A percentile compares a stretch with the other conserved stretches of the same genome.
Conservation (phyloP, 2,888 invertebrate species). For the Tanypteryx hageni region DNA sequence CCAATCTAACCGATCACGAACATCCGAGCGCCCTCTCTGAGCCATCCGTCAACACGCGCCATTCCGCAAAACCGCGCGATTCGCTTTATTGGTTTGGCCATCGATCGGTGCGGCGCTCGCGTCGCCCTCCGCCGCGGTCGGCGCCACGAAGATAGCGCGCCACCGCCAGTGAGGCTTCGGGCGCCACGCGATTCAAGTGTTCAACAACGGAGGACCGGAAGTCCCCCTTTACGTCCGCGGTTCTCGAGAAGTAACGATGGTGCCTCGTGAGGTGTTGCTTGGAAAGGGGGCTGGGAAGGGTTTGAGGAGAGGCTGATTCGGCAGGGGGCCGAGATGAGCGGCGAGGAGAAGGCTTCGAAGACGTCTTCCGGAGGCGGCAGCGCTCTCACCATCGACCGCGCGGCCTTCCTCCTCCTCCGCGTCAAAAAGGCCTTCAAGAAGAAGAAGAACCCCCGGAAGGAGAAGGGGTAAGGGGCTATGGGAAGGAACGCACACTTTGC, state of each 20-base stretch:
- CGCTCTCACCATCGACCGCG: conserved; percentile 89
- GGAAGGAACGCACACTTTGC: background rate
- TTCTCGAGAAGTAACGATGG: conserved; percentile 19
- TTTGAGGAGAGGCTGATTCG: background rate
- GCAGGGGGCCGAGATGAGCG: conserved; percentile 24
- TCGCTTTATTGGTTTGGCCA: background rate
- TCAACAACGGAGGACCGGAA: background rate
- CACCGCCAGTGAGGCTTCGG: conserved; percentile 24
- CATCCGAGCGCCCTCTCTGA: conserved; percentile 12
- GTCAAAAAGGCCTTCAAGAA: conserved; percentile 94
- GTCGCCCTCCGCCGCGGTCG: background rate
- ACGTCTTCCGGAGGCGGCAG: conserved; percentile 67
- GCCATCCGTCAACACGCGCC: background rate
- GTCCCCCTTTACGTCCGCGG: conserved; percentile 1
- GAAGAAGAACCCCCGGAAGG: conserved; percentile 91
- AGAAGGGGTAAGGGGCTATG: conserved; percentile 84
- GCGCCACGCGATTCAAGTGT: conserved; percentile 16
- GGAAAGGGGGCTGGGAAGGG: background rate
- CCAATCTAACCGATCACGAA: background rate
- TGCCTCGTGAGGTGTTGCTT: conserved; percentile 7
- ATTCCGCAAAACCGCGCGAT: background rate
- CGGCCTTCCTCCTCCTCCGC: conserved; percentile 90
- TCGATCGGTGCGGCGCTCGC: background rate
- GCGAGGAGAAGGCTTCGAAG: conserved; percentile 56
- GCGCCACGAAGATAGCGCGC: conserved; percentile 13